Base-by-base conservation (phyloP, 2,797 vertebrate species). In the Zenarchopterus dispar region DNA sequence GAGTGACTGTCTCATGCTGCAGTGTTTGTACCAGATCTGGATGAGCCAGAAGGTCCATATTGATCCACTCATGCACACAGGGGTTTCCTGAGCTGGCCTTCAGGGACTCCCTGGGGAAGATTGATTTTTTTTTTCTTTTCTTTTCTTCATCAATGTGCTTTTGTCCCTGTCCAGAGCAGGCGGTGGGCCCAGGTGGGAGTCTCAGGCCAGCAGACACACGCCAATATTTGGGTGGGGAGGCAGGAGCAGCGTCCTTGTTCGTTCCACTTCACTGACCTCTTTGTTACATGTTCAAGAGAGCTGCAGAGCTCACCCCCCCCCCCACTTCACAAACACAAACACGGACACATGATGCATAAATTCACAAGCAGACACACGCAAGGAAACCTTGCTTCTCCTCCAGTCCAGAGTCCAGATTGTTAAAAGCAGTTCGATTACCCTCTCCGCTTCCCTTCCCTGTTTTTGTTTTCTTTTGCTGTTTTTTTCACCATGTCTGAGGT, bases 231-330 rank as follows among this genome's bases (percentile, higher is more conserved):
- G 75, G 78, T 83, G 76, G 71, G 57, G 80, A 75, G 73, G 73
- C 75, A 76, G 78, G 77, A 62, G 73, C 67, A 63, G 48, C 58
- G 56, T 76, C 76, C 67, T 28, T 70, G 73, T 84, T 75, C 26
- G 70, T 92, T 92, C 89, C 89, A 85, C 73, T 82, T 90, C 88
- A 39, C 53, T 91, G 92, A 81, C 50, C 77, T 88, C 49, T 89
- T 92, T 93, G 81, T 90, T 69, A 68, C 23, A 50, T 44, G 67
- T 63, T 88, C 83, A 89, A 68, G 71, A 82, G 67, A 85, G 76
- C 73, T 0, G 1, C 39, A 62, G 62, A 54, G 56, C 62, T 54
- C 71, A 42, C 28, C 59, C 36, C 2, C 28, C 59, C 36, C 2
- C 44, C 42, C 6, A 2, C 39, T 4, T 24, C 21, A 39, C 48